Evolutionary conservation across 2,113 vertebrate genomes (phyloP), one percentile per base, ranked within the genome.

Genomic region (Hepsetus odoe): DNA sequence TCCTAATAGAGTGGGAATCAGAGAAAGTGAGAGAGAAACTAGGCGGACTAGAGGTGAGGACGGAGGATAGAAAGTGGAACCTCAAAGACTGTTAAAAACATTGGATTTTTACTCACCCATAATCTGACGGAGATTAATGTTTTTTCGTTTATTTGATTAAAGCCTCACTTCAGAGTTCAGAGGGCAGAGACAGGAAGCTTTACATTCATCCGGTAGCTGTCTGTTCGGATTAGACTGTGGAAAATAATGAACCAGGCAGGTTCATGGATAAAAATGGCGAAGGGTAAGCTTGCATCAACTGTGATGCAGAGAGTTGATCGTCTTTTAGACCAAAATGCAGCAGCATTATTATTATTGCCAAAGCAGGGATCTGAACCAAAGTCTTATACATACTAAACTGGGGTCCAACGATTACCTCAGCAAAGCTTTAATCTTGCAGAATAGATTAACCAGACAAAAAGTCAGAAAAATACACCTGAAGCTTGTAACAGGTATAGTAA

Each of bases 121-220:
- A 44, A 72, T 59, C 71, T 32, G 55, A 58, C 35, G 44, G 71
- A 72, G 56, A 28, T 59, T 59, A 59, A 20, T 33, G 70, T n/a
- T 12, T n/a, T 18, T 71, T 16, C 20, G 16, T 16, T 46, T 13
- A 28, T 71, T 71, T 71, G 46, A 53, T 46, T 44, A 12, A 7
- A 28, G 8, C 7, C n/a, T 14, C 56, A 14, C 12, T 59, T 59
- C 30, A n/a, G 46, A 14, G 56, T 59, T 59, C 24, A 56, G 53
- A 10, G n/a, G n/a, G 53, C 24, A 56, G 1, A 56, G 51, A 56
- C 53, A 56, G 53, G 24, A 56, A 56, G 24, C 53, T 56, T 9
- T 14, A 55, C 51, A 56, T 56, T 56, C 22, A 24, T 56, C 8
- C 2, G 24, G 9, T 24, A 24, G n/a, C 22, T 26, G n/a, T 26